A percentile compares a stretch with the other conserved stretches of the same genome.
Conservation (phyloP, 1,140 invertebrate species). For the Papilio xuthus region DNA sequence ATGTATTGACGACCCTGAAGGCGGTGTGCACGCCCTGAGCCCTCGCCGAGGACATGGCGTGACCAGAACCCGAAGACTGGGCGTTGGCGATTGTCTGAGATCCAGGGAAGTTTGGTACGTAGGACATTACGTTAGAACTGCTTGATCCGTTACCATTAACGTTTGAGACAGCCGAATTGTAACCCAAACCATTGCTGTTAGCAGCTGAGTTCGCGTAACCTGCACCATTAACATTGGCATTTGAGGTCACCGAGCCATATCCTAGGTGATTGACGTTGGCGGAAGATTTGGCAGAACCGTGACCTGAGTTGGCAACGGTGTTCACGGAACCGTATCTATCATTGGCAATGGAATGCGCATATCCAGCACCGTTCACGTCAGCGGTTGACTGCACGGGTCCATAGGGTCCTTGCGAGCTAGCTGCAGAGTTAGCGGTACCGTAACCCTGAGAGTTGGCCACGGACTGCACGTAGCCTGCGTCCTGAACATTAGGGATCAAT, state of each 20-base stretch:
- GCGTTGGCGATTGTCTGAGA: conserved; percentile 57
- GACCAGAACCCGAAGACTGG: conserved; percentile 58
- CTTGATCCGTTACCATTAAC: conserved; percentile 38
- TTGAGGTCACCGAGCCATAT: conserved; percentile 45
- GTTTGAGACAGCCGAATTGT: conserved; percentile 40
- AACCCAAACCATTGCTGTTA: conserved; percentile 44
- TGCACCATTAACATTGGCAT: conserved; percentile 48
- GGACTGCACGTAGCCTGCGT: background rate
- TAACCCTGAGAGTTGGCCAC: conserved; percentile 23
- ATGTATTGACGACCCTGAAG: conserved; percentile 62
- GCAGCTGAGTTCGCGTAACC: conserved; percentile 50
- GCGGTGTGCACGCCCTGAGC: conserved; percentile 57
- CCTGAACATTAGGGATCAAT: background rate
- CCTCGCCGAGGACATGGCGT: conserved; percentile 58
- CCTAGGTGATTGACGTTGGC: conserved; percentile 40
- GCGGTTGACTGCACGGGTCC: conserved; percentile 35
- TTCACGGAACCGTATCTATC: conserved; percentile 18
- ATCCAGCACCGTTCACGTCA: conserved; percentile 42
- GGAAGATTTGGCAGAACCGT: conserved; percentile 37
- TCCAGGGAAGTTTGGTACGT: conserved; percentile 44
- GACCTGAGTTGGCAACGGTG: background rate
- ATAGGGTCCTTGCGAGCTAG: conserved; percentile 17
- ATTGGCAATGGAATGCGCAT: conserved; percentile 2
- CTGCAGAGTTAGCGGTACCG: conserved; percentile 20
- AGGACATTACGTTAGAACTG: conserved; percentile 32